These are phyloP conservation scores for Paracanthobrama guichenoti DNA, from an alignment of 2,113 vertebrate genomes.

Conservation along the genomic window DNA sequence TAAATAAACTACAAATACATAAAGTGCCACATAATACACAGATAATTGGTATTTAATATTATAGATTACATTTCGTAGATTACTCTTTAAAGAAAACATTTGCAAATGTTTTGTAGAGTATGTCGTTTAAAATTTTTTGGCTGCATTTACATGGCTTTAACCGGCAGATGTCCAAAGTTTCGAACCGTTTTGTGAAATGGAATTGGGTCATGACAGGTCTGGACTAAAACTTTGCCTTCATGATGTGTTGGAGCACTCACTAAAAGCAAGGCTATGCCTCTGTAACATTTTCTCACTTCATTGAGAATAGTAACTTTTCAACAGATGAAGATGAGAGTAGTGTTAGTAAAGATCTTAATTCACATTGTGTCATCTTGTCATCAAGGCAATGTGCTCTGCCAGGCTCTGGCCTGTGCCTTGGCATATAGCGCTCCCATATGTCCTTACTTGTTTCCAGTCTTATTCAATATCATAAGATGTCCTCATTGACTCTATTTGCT, in stretches of 20 bases:
- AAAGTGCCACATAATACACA: background rate
- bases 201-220: background rate
- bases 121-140: background rate
- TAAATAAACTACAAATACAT: too few relatives aligned
- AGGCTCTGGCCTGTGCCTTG: conserved; percentile 38
- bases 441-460: conserved; percentile 41
- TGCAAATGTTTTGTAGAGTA: background rate
- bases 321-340: background rate
- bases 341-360: background rate
- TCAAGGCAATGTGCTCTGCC: conserved; percentile 6
- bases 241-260: background rate
- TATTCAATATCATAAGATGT: conserved; percentile 17
- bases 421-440: conserved; percentile 23
- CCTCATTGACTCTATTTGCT: conserved; percentile 45
- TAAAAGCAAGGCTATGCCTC: background rate
- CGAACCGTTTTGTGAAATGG: background rate
- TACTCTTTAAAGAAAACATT: background rate
- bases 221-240: background rate
- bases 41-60: background rate
- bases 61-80: background rate
- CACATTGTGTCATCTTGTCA: background rate
- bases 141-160: background rate
- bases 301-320: background rate
- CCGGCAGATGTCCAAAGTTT: background rate
- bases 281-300: background rate